Base-by-base conservation (phyloP, 2,888 invertebrate genomes). In the Cepaea hortensis region DNA sequence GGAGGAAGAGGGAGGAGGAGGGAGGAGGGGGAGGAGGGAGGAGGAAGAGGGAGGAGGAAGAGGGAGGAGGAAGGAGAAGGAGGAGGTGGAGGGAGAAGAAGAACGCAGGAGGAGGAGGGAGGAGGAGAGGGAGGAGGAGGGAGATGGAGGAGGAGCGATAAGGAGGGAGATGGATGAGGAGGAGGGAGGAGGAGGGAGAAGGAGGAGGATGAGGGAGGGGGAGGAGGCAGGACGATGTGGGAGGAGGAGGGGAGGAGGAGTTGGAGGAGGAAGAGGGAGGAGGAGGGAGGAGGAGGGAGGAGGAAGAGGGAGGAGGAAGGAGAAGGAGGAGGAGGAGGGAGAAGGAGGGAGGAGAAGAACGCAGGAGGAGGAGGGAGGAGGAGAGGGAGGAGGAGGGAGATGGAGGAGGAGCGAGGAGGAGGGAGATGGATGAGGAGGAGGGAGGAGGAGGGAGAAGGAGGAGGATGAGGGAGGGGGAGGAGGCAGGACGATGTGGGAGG, bases 281-380 rank as follows among this genome's bases (percentile, higher is more conserved):
- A n/a, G 20, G 55, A 80, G 80, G 50, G 80, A 55, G 80, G 61
- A 4, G 50, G 80, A 55, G 80, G 50, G 6, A 80, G 80, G 15
- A 50, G 50, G 6, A 80, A 50, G 61, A 61, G 50, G 50, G 20
- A 15, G 20, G 80, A 80, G 50, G 50, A 61, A 55, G 13, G 50
- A n/a, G 50, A 50, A 50, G 55, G 50, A n/a, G 50, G 61, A 80
- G 50, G 15, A 4, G 20, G 50, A 55, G 80, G 20, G 50, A 55
- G 80, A 80, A 15, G 50, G 7, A 55, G 80, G 50, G 80, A 80
- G 50, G 61, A 50, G n/a, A n/a, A n/a, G n/a, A n/a, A n/a, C n/a
- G n/a, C n/a, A n/a, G n/a, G n/a, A n/a, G n/a, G n/a, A n/a, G 50
- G 50, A 80, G 80, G 20, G 55, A 80, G 50, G 50, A 15, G 50